These are phyloP conservation scores for Hirundichthys speculiger DNA, from an alignment of 2,113 vertebrate genomes.

Conservation along the genomic window DNA sequence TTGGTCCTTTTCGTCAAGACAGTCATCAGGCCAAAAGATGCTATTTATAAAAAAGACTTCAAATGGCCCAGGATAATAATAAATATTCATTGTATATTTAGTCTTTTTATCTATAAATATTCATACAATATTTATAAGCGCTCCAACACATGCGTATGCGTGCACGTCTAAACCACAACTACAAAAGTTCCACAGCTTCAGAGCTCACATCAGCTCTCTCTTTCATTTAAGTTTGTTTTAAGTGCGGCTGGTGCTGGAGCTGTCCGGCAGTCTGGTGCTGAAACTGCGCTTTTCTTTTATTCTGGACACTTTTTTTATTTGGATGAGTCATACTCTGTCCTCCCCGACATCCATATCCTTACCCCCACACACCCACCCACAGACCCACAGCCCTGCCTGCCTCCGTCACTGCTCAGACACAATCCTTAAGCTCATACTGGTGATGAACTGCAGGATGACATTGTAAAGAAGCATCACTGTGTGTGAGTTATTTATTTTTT, in stretches of 20 bases:
- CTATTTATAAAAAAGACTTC: constrained; percentile 51
- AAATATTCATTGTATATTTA: constrained; percentile 54
- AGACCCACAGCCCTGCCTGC: background rate
- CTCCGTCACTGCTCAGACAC: constrained; percentile 20
- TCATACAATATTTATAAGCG: constrained; percentile 25
- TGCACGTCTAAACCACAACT: background rate
- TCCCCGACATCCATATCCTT: constrained; percentile 21
- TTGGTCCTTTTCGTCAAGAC: constrained; percentile 39
- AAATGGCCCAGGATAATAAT: constrained; percentile 37
- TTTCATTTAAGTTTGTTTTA: constrained; percentile 2
- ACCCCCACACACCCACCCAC: background rate
- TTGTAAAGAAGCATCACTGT: constrained; percentile 23
- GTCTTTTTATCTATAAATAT: constrained; percentile 51
- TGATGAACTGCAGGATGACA: constrained; percentile 53
- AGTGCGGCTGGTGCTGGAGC: constrained; percentile 23
- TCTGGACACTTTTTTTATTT: constrained; percentile 21
- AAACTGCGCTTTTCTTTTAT: constrained; percentile 47
- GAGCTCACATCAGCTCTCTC: background rate
- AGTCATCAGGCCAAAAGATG: constrained; percentile 37
- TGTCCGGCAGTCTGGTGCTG: constrained; percentile 56
- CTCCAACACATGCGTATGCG: constrained; percentile 6
- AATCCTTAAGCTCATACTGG: constrained; percentile 49
- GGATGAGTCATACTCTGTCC: constrained; percentile 61
- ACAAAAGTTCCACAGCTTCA: background rate
- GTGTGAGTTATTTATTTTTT: constrained; percentile 11